Evolutionary conservation across 1,140 invertebrate species (phyloP).

Genomic region (Aradophagus sp.): DNA sequence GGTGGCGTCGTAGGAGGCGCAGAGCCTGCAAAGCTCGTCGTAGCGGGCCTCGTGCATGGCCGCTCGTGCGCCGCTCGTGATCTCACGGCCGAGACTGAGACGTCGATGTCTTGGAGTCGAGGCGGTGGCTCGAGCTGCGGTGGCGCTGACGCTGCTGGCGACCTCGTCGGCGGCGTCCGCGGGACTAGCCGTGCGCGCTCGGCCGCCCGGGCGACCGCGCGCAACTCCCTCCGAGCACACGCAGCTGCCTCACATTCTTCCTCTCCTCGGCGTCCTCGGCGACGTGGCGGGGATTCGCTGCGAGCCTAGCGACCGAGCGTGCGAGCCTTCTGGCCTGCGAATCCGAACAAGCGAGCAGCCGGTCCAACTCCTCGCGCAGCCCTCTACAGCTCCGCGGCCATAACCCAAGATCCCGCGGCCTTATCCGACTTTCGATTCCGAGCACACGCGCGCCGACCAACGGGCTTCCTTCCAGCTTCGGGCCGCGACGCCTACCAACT

Average conservation of each 20-base stretch:
- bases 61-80: conserved; percentile 20
- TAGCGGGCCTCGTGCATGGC: conserved; percentile 67
- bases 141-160: not conserved
- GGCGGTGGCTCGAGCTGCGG: no score
- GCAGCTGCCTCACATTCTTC: conserved; percentile 7
- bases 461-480: not conserved
- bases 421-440: not conserved
- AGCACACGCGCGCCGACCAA: conserved; percentile 3
- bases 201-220: conserved; percentile 24
- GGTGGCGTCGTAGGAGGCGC: conserved; percentile 74
- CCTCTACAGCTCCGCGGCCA: not conserved
- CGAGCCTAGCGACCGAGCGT: no score
- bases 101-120: no score
- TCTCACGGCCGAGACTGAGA: not conserved
- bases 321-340: no score
- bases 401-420: not conserved
- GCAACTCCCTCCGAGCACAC: not conserved
- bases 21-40: conserved; percentile 74
- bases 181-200: conserved; percentile 26
- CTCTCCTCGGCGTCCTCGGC: no score
- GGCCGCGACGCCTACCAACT: not conserved
- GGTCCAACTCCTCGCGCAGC: not conserved
- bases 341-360: not conserved
- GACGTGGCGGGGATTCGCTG: no score
- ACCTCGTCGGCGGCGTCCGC: conserved; percentile 13